A percentile compares a stretch with the other conserved stretches of the same genome.
These are phyloP conservation scores for Pempheris klunzingeri DNA, from an alignment of 2,797 vertebrate species.

Conservation along the genomic window DNA sequence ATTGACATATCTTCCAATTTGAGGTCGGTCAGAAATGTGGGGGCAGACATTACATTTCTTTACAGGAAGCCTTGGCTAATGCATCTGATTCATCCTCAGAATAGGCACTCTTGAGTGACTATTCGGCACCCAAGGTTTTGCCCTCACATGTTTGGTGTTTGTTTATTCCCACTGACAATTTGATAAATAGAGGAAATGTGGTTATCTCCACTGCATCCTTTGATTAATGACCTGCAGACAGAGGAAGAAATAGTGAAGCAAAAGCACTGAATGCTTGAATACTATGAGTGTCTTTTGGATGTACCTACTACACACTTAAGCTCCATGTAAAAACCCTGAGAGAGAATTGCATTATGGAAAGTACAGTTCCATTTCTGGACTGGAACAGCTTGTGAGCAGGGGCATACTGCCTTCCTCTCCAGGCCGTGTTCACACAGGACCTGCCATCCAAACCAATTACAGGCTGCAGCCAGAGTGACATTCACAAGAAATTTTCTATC, in stretches of 20 bases:
- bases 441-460: constrained; percentile 80
- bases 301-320: constrained; percentile 30
- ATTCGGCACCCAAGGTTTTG: constrained; percentile 60
- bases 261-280: constrained; percentile 24
- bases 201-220: constrained; percentile 38
- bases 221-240: constrained; percentile 47
- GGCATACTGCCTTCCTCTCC: constrained; percentile 40
- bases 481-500: constrained; percentile 76
- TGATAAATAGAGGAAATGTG: constrained; percentile 55
- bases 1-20: constrained; percentile 82
- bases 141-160: constrained; percentile 49
- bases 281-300: constrained; percentile 17
- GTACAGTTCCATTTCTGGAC: constrained; percentile 56
- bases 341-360: constrained; percentile 64
- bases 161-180: constrained; percentile 59
- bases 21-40: constrained; percentile 74
- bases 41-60: constrained; percentile 78
- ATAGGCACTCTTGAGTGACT: constrained; percentile 58
- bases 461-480: constrained; percentile 69
- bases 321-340: constrained; percentile 34
- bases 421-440: constrained; percentile 55
- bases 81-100: constrained; percentile 61
- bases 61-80: constrained; percentile 77
- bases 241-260: constrained; percentile 23
- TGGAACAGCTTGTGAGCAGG: constrained; percentile 50